Conservation (phyloP, 1,140 invertebrate species). For the Eciton burchellii region DNA sequence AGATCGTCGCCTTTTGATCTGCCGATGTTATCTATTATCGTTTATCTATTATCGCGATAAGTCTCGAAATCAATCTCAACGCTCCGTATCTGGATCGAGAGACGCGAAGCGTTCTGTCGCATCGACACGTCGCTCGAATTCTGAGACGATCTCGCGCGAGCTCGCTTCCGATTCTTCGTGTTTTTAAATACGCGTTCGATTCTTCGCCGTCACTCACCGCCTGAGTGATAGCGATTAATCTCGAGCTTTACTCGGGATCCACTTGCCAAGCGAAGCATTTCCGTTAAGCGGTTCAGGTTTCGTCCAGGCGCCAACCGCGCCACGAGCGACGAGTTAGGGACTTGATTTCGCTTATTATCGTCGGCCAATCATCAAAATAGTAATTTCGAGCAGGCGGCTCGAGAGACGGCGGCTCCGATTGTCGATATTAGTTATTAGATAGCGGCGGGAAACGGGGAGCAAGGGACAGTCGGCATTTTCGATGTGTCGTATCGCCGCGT, state of each 20-base stretch:
- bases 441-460: neutral
- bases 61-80: too few species aligned
- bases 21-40: too few species aligned
- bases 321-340: constrained; percentile 16
- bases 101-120: too few species aligned
- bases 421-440: too few species aligned
- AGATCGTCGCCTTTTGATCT: too few species aligned
- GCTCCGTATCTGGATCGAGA: too few species aligned
- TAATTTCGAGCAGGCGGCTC: constrained; percentile 1
- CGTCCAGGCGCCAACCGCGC: constrained; percentile 5
- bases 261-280: neutral
- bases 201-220: neutral
- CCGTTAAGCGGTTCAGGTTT: neutral
- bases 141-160: too few species aligned
- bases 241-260: neutral
- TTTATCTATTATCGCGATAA: too few species aligned
- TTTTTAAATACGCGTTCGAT: neutral
- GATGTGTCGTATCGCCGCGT: constrained; percentile 5
- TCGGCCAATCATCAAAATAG: constrained; percentile 31
- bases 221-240: neutral
- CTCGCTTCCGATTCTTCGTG: too few species aligned
- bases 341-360: constrained; percentile 40
- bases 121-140: too few species aligned
- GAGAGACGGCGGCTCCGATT: too few species aligned
- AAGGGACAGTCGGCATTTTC: neutral